These are phyloP conservation scores for Entelurus aequoreus DNA, from an alignment of 2,113 vertebrate genomes.

Conservation along the genomic window DNA sequence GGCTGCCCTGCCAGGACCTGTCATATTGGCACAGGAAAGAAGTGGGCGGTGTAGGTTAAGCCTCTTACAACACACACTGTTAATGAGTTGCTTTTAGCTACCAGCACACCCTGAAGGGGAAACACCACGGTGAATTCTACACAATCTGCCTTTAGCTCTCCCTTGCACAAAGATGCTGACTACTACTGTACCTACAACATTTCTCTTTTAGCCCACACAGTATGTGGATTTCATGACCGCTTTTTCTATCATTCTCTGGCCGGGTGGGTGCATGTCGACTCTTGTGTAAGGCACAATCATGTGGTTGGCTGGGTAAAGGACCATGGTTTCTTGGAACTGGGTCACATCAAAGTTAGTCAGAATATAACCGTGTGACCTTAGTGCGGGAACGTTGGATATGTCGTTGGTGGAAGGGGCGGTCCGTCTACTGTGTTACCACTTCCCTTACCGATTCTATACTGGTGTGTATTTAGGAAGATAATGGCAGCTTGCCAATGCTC, in stretches of 20 bases:
- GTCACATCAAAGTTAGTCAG: conserved; percentile 61
- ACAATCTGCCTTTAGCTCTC: conserved; percentile 33
- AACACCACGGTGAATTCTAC: conserved; percentile 27
- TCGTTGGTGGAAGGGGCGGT: conserved; percentile 38
- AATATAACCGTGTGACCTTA: conserved; percentile 51
- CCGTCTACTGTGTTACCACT: conserved; percentile 17
- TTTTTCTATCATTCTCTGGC: conserved; percentile 60
- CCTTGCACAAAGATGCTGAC: conserved; percentile 22
- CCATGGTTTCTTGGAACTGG: conserved; percentile 57
- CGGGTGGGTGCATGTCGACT: conserved; percentile 50
- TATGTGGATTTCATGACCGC: conserved; percentile 40
- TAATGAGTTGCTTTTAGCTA: conserved; percentile 69
- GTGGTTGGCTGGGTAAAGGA: conserved; percentile 53
- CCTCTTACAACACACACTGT: conserved; percentile 60
- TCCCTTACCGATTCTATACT: conserved; percentile 2
- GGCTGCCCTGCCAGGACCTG: conserved; percentile 58
- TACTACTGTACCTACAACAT: conserved; percentile 9
- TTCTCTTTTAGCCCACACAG: conserved; percentile 28
- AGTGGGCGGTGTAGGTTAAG: conserved; percentile 66
- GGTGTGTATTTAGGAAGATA: conserved; percentile 16
- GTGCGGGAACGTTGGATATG: conserved; percentile 43
- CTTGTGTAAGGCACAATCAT: conserved; percentile 56
- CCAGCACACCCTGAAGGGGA: conserved; percentile 44
- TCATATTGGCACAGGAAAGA: conserved; percentile 66
- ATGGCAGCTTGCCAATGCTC: conserved; percentile 11